Evolutionary conservation across 2,888 invertebrate species (phyloP).

Genomic region (Drosophila meridionalis): DNA sequence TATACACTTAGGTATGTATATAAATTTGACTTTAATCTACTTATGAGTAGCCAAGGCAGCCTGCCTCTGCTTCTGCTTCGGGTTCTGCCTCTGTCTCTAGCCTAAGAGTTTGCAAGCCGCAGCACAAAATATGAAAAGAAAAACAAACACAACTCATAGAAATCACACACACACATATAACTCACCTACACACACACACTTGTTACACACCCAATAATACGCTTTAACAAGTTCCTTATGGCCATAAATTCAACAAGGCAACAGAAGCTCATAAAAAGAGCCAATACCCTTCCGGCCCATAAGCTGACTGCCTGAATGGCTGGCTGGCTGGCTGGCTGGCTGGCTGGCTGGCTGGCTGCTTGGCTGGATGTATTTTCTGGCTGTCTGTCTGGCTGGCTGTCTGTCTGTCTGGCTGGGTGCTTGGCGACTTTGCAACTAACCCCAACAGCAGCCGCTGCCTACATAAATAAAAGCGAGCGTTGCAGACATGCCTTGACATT

Average conservation of each 20-base stretch:
- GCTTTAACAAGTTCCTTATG: slow-evolving; percentile 81
- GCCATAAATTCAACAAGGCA: slow-evolving; percentile 79
- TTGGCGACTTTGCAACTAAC: slow-evolving; percentile 61
- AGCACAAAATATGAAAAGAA: slow-evolving; percentile 56
- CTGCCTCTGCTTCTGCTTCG: slow-evolving; percentile 16
- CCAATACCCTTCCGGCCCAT: slow-evolving; percentile 32
- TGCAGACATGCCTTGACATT: slow-evolving; percentile 77
- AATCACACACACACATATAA: slow-evolving; percentile 6
- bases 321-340: not conserved
- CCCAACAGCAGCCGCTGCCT: slow-evolving; percentile 63
- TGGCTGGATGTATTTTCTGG: not conserved
- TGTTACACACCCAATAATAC: slow-evolving; percentile 80
- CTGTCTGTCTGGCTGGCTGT: slow-evolving; percentile 33
- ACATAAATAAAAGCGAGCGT: slow-evolving; percentile 65
- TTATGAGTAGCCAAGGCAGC: slow-evolving; percentile 65
- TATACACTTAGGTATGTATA: slow-evolving; percentile 26
- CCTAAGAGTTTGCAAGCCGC: slow-evolving; percentile 53
- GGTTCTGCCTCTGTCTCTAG: not conserved
- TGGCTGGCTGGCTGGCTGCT: slow-evolving; percentile 25
- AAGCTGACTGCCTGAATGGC: slow-evolving; percentile 8
- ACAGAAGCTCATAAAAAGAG: slow-evolving; percentile 80
- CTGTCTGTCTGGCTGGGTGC: slow-evolving; percentile 12
- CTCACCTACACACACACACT: slow-evolving; percentile 39
- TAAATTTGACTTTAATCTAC: slow-evolving; percentile 79
- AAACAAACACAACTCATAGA: slow-evolving; percentile 40